phyloP scores from a whole-genome alignment of 2,888 invertebrate genomes.

The Seladonia tumulorum region DNA sequence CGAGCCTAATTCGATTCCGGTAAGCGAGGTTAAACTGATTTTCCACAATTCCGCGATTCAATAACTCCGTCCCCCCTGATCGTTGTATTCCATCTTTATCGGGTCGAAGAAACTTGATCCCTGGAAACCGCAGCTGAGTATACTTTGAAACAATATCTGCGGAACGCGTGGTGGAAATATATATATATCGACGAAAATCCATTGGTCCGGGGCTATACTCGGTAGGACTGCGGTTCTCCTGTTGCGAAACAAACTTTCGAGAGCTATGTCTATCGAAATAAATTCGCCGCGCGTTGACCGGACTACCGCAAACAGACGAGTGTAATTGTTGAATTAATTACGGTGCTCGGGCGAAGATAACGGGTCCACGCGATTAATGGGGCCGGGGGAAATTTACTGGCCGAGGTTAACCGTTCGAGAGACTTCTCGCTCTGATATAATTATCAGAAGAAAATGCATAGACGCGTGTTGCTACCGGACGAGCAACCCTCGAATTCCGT shows the following conservation, averaged over 20 bases:
- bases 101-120: background rate
- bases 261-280: background rate
- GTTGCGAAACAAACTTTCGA: background rate
- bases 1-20: background rate
- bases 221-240: background rate
- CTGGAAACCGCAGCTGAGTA: background rate
- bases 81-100: background rate
- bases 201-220: background rate
- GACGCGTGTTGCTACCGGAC: background rate
- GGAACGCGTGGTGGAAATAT: background rate
- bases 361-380: constrained; percentile 17
- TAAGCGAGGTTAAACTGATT: background rate
- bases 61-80: background rate
- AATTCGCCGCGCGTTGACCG: background rate
- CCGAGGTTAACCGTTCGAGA: constrained; percentile 5
- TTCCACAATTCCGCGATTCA: background rate
- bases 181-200: background rate
- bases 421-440: background rate
- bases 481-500: background rate
- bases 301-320: background rate
- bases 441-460: background rate
- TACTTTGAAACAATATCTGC: background rate
- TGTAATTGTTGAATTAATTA: constrained; percentile 25
- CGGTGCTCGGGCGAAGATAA: constrained; percentile 15
- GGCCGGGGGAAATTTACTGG: constrained; percentile 9